These are phyloP conservation scores for Pyxicephalus adspersus DNA, from an alignment of 2,113 vertebrate genomes.

Conservation along the genomic window DNA sequence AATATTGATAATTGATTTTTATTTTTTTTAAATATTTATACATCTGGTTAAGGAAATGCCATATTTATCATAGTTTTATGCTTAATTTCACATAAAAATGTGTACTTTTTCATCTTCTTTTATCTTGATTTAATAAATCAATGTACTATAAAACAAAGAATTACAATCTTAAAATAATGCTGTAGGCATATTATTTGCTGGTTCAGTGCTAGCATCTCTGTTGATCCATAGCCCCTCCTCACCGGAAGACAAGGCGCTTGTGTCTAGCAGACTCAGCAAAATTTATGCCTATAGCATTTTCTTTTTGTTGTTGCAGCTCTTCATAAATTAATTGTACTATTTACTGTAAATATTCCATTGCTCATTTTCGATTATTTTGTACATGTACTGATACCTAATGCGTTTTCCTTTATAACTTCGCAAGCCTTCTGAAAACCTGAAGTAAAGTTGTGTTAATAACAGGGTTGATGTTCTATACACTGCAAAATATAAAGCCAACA, in stretches of 20 bases:
- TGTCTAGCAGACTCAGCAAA: conserved; percentile 42
- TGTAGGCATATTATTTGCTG: conserved; percentile 44
- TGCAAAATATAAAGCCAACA: too few species aligned
- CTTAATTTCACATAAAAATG: neutral
- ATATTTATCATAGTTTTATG: too few species aligned
- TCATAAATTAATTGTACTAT: conserved; percentile 27
- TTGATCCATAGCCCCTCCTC: conserved; percentile 36
- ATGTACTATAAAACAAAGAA: conserved; percentile 13
- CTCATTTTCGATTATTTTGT: neutral
- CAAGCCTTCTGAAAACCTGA: neutral
- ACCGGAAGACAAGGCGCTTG: neutral
- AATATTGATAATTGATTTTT: too few species aligned
- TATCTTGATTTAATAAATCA: neutral
- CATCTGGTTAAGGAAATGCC: too few species aligned
- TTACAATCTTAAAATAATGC: conserved; percentile 29
- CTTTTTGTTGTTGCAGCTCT: conserved; percentile 14
- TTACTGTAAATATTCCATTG: conserved; percentile 32
- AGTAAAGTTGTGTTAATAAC: too few species aligned
- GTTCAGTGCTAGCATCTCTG: conserved; percentile 34
- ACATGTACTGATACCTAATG: neutral
- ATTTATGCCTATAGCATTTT: conserved; percentile 46
- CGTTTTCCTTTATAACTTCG: neutral
- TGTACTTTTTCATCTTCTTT: neutral
- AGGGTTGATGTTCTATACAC: too few species aligned
- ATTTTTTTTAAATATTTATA: too few species aligned